Conservation (phyloP, 2,113 vertebrate species). For the Sprattus sprattus region DNA sequence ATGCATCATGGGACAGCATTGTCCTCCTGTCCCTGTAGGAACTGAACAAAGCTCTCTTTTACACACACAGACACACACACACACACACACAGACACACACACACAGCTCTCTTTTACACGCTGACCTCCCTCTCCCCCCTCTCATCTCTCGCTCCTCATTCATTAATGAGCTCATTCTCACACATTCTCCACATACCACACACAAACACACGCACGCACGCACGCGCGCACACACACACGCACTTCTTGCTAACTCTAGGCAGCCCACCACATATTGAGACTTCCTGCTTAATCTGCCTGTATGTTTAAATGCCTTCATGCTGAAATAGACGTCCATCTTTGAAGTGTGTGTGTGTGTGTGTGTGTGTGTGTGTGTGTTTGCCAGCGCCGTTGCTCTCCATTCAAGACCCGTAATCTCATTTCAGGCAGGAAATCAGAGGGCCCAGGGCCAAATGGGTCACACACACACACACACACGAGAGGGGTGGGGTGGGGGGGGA, state of each 20-base stretch:
- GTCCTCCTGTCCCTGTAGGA: neutral
- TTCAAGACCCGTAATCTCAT: too few relatives aligned
- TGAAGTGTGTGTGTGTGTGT: neutral
- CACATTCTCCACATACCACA: neutral
- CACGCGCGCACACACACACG: neutral
- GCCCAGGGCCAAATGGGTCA: too few relatives aligned
- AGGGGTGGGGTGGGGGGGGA: too few relatives aligned
- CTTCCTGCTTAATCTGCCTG: too few relatives aligned
- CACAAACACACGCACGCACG: neutral
- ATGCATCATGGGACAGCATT: neutral
- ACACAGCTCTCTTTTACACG: neutral
- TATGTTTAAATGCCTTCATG: too few relatives aligned
- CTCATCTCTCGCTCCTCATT: neutral
- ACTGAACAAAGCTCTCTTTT: neutral
- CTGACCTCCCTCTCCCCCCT: neutral
- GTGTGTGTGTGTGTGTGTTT: neutral
- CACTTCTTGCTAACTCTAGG: neutral
- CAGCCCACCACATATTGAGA: neutral
- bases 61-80: neutral
- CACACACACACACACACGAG: neutral
- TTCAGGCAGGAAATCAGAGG: too few relatives aligned
- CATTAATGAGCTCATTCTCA: constrained; percentile 2
- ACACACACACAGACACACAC: neutral
- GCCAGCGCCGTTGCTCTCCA: neutral
- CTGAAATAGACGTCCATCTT: too few relatives aligned